phyloP scores from a whole-genome alignment of 2,797 vertebrate species.

The Falco columbarius region DNA sequence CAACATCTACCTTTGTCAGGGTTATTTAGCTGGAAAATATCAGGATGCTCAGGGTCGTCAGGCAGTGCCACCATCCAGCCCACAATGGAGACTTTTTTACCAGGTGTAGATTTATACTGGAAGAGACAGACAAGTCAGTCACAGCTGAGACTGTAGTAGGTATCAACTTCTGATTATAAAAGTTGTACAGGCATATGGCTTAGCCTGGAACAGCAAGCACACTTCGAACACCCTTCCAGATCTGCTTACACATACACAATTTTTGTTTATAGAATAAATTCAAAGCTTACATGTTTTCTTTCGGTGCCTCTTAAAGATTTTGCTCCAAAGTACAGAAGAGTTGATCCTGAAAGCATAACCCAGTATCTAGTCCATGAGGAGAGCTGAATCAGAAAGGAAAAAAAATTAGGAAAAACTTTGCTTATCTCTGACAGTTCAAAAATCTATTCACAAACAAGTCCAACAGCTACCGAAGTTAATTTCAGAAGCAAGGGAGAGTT shows the following conservation, averaged over 20 bases:
- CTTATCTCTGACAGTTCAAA: background rate
- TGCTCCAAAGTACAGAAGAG: conserved; percentile 90
- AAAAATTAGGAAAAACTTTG: background rate
- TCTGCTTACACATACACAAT: background rate
- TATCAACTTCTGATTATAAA: background rate
- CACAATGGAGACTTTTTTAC: conserved; percentile 90
- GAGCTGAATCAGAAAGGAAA: conserved; percentile 76
- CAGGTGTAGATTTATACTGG: conserved; percentile 93
- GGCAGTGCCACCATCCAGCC: conserved; percentile 95
- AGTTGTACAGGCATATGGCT: background rate
- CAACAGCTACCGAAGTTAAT: background rate
- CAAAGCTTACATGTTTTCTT: conserved; percentile 88
- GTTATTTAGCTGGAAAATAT: conserved; percentile 95
- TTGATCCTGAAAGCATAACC: conserved; percentile 91
- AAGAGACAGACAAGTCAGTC: conserved; percentile 23
- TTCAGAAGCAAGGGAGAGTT: background rate
- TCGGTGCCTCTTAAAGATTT: conserved; percentile 93
- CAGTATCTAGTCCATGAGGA: conserved; percentile 96
- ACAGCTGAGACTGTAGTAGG: background rate
- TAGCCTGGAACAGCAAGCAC: background rate
- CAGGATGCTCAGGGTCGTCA: conserved; percentile 90
- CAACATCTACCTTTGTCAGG: conserved; percentile 89
- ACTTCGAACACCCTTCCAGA: background rate
- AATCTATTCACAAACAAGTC: background rate
- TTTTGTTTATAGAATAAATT: background rate